Conservation (phyloP, 2,113 vertebrate species). For the Ancistrus triradiatus region DNA sequence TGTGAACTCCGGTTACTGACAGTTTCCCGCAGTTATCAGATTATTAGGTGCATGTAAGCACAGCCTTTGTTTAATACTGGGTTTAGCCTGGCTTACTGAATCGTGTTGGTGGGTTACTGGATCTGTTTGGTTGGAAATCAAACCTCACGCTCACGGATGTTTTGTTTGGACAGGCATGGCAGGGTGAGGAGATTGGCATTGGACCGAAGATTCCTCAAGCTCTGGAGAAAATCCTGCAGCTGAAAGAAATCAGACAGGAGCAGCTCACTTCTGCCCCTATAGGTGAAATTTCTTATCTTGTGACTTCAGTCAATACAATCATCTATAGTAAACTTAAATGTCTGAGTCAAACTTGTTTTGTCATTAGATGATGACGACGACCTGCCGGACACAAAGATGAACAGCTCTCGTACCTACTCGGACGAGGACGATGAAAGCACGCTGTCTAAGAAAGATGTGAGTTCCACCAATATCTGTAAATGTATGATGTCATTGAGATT, state of each 20-base stretch:
- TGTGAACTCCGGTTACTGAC: too few species aligned
- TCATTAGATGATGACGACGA: conserved; percentile 69
- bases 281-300: conserved; percentile 47
- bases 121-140: background rate
- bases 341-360: background rate
- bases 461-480: too few species aligned
- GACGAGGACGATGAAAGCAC: conserved; percentile 75
- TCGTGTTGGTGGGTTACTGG: too few species aligned
- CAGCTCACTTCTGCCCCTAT: conserved; percentile 72
- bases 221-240: conserved; percentile 89
- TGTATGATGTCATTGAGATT: too few species aligned
- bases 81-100: too few species aligned
- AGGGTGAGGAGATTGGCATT: conserved; percentile 75
- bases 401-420: conserved; percentile 63
- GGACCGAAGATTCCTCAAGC: conserved; percentile 90
- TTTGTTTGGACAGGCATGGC: conserved; percentile 56
- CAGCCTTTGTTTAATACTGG: too few species aligned
- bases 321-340: too few species aligned
- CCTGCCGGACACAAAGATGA: conserved; percentile 64
- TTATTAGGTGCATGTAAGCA: too few species aligned
- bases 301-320: background rate
- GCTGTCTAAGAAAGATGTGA: conserved; percentile 80
- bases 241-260: conserved; percentile 89
- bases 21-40: too few species aligned
- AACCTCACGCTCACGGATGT: too few species aligned